Base-by-base conservation (phyloP, 2,888 invertebrate genomes). In the Bellardia pandia region DNA sequence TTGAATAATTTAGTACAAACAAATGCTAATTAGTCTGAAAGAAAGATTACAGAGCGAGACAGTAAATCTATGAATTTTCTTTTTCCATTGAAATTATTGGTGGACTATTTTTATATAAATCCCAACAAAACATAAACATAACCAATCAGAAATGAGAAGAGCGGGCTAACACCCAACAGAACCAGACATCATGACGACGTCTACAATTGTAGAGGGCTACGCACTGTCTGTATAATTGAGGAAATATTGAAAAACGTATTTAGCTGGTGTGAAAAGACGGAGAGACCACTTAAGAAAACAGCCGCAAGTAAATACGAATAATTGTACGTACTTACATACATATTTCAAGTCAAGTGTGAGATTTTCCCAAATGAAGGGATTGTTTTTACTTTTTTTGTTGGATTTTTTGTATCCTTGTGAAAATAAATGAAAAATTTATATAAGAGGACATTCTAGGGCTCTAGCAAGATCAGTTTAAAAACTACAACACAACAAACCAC, bases 181-280 rank as follows among this genome's bases (percentile, higher is more conserved):
- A 45, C 75, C 80, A 87, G 87, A 87, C 87, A 85, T 56, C 7
- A 45, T 56, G 87, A 78, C 87, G 81, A 68, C 83, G 74, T 62
- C 68, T 16, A 45, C 4, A 53, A 42, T 60, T 48, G 23, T 45
- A 51, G n/a, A n/a, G 51, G 51, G 7, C 3, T 2, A 16, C 58
- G 62, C 7, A 14, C 3, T 56, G 42, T 64, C 33, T 40, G 40
- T 40, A 45, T 7, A 77, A 48, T 45, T 3, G n/a, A n/a, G 40
- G 23, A n/a, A 60, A 69, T n/a, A 72, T 53, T 62, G 37, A 62
- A 40, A 60, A 64, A 40, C 2, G 13, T 37, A 75, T 75, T 68
- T 23, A 5, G 37, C 33, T 76, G 40, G 9, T 58, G 75, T 64
- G 51, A 48, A 60, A 68, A 62, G 53, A 69, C 23, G 71, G 30